Conservation (phyloP, 23 tunicate genomes). For the Botrylloides violaceus region DNA sequence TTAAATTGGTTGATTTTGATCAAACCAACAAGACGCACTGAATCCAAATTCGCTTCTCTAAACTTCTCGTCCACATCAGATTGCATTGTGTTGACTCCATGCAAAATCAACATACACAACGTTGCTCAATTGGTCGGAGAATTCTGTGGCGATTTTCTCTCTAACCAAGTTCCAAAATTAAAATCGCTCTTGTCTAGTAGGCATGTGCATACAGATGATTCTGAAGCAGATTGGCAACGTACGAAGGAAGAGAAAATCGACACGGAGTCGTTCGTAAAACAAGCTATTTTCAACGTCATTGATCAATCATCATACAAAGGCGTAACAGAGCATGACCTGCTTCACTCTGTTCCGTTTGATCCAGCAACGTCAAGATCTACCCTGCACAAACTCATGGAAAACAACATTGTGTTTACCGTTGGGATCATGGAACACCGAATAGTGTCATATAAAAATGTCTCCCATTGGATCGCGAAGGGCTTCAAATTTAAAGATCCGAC, state of each 20-base stretch:
- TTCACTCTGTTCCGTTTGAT: not conserved
- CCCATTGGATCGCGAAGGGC: slow-evolving; percentile 15
- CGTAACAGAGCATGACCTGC: not conserved
- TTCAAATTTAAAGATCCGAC: not conserved
- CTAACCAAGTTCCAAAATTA: not conserved
- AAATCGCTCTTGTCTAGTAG: not conserved
- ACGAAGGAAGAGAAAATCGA: not conserved
- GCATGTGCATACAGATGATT: not conserved
- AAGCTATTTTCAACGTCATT: not conserved
- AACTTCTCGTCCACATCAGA: slow-evolving; percentile 18
- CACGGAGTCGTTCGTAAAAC: not conserved
- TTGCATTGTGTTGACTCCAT: slow-evolving; percentile 13
- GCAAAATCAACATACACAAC: not conserved
- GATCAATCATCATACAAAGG: not conserved
- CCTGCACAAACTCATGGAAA: not conserved
- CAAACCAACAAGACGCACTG: not conserved
- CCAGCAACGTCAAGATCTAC: not conserved
- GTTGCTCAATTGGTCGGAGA: not conserved
- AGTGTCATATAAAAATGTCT: not conserved
- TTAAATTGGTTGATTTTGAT: slow-evolving; percentile 14
- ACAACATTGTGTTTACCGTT: slow-evolving; percentile 1
- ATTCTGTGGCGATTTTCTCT: not conserved
- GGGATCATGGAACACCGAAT: slow-evolving; percentile 4
- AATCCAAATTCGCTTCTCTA: slow-evolving; percentile 1
- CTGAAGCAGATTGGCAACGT: not conserved